Evolutionary conservation across 2,797 vertebrate species (phyloP).

Genomic region (Falco cherrug): DNA sequence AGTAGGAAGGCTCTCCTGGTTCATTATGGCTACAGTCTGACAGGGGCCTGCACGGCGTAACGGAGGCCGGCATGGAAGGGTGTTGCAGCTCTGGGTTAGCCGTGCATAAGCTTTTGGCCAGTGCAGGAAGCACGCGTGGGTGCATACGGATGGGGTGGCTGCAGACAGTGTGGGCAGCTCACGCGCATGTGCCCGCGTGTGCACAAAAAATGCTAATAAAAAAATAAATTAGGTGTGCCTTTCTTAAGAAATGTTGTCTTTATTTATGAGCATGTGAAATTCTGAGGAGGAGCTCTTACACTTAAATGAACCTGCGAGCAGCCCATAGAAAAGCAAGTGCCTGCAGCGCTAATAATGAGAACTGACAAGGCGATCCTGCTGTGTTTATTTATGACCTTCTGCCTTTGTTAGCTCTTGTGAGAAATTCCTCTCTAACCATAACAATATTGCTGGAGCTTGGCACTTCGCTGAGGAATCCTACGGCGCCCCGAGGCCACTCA

Average conservation of each 20-base stretch:
- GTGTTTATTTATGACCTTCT: constrained; percentile 88
- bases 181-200: neutral
- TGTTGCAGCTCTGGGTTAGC: neutral
- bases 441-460: constrained; percentile 79
- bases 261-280: constrained; percentile 76
- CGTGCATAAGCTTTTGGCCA: neutral
- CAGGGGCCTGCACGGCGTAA: neutral
- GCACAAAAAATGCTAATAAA: neutral
- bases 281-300: constrained; percentile 76
- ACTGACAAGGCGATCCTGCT: constrained; percentile 82
- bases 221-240: constrained; percentile 18
- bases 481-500: constrained; percentile 69
- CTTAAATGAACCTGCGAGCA: constrained; percentile 79
- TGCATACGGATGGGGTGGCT: fast-evolving
- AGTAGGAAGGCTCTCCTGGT: constrained; percentile 43
- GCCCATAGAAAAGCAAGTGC: constrained; percentile 78
- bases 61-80: neutral
- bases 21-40: neutral
- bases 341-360: constrained; percentile 83
- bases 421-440: constrained; percentile 82
- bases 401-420: constrained; percentile 85
- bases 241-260: constrained; percentile 65
- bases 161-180: neutral
- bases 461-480: constrained; percentile 75
- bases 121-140: neutral